Base-by-base conservation (phyloP, 2,888 invertebrate genomes). In the Micoletzkya japonica region DNA sequence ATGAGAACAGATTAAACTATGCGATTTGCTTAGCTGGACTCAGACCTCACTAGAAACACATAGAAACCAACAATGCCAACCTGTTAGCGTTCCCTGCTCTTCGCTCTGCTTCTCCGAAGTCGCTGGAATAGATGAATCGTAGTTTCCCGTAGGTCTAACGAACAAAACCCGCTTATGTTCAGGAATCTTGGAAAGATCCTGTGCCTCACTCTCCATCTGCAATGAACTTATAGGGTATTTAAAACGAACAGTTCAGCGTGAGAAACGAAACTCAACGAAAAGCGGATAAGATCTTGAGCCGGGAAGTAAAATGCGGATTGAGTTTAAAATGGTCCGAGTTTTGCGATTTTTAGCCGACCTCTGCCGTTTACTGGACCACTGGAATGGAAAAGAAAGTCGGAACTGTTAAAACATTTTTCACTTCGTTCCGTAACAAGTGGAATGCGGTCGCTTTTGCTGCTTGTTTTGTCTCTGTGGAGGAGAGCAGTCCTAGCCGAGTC, bases 101-200 rank as follows among this genome's bases (percentile, higher is more conserved):
- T 17, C n/a, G 28, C 36, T 26, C 26, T 36, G 20, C 14, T 49
- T 36, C 24, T 50, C 50, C 26, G 2, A 28, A 20, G 28, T 54
- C 10, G 36, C 3, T 2, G 36, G 1, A 14, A 28, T 54, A n/a
- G n/a, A n/a, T n/a, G n/a, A n/a, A 28, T 66, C 64, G 54, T 37
- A 66, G 20, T 54, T 66, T 10, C 64, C 64, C 14, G 64, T 66
- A 10, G 64, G 64, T 17, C 26, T 37, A 36, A 66, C 64, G 37
- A 66, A 66, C 10, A 32, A 36, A 24, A 66, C 54, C 28, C 64
- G 52, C 30, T 66, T 66, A 37, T 66, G 64, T 37, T 66, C 64
- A 37, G 64, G 64, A 3, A 66, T 54, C 28, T 54, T 66, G 26
- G 64, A 54, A 37, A 66, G 64, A 37, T 66, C 54, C 50, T 66